These are phyloP conservation scores for Strigops habroptila DNA, from an alignment of 2,113 vertebrate genomes.

Conservation along the genomic window DNA sequence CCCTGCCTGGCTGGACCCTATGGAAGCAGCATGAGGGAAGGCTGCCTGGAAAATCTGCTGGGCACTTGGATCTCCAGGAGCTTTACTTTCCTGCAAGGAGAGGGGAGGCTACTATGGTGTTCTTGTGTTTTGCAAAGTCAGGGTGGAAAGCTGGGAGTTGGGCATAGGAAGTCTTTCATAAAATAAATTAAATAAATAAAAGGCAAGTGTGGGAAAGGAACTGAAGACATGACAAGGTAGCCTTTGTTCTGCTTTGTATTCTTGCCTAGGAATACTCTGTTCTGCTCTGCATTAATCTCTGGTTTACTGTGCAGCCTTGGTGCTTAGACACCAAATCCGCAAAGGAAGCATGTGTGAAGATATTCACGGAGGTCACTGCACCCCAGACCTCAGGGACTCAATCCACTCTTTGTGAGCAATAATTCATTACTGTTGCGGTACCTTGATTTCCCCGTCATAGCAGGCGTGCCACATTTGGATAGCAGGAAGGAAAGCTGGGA, in stretches of 20 bases:
- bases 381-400: background rate
- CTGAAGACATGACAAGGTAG: background rate
- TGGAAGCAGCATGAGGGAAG: background rate
- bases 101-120: background rate
- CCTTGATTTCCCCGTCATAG: background rate
- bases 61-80: background rate
- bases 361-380: constrained; percentile 28
- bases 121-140: background rate
- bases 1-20: background rate
- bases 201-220: background rate
- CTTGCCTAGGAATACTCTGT: background rate
- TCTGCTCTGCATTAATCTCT: constrained; percentile 29
- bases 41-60: background rate
- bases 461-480: rapidly evolving
- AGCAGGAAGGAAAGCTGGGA: background rate
- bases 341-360: background rate
- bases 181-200: background rate
- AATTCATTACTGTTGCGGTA: background rate
- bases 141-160: background rate
- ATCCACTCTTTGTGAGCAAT: background rate
- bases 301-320: background rate
- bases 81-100: background rate
- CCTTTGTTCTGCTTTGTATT: constrained; percentile 32
- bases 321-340: background rate
- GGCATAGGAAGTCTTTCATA: background rate